Base-by-base conservation (phyloP, 2,888 invertebrate species). In the Pandemis corylana region DNA sequence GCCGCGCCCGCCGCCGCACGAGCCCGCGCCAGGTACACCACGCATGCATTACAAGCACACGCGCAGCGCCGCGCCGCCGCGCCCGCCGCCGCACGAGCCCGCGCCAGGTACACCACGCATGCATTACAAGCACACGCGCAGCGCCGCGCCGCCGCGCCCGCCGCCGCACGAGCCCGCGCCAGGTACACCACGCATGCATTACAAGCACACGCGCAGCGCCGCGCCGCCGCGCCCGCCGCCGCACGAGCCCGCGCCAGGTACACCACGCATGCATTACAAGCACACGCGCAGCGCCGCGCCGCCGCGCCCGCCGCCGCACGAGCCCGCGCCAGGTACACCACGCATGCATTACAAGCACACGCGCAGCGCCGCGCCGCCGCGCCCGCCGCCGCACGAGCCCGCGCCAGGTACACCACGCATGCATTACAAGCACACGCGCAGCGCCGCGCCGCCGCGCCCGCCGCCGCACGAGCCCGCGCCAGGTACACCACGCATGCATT, bases 121-220 rank as follows among this genome's bases (percentile, higher is more conserved):
- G n/a, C n/a, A n/a, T n/a, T n/a, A n/a, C 56, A 83, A 83, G 75
- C 71, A 85, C 67, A 81, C 83, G 46, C 72, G 82, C 36, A 79
- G 75, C 69, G 76, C 79, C 49, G 73, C 76, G 41, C 71, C 83
- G 36, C 84, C 82, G 41, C 85, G 77, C 9, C 78, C 76, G 53
- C 80, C 78, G 49, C 77, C 81, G 36, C 79, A 77, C 36, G 79
- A 81, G 75, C 80, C 67, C 41, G 68, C 65, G 0, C 15, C 13
- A 71, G 79, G 79, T 78, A 65, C n/a, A n/a, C n/a, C n/a, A n/a
- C n/a, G n/a, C n/a, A n/a, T n/a, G n/a, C n/a, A n/a, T n/a, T n/a
- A n/a, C 56, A 83, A 83, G 75, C 71, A 85, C 67, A 81, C 83
- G 46, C 72, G 82, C 36, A 79, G 75, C 69, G 76, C 79, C 49